Conservation (phyloP, 2,113 vertebrate genomes). For the Seriola aureovittata region DNA sequence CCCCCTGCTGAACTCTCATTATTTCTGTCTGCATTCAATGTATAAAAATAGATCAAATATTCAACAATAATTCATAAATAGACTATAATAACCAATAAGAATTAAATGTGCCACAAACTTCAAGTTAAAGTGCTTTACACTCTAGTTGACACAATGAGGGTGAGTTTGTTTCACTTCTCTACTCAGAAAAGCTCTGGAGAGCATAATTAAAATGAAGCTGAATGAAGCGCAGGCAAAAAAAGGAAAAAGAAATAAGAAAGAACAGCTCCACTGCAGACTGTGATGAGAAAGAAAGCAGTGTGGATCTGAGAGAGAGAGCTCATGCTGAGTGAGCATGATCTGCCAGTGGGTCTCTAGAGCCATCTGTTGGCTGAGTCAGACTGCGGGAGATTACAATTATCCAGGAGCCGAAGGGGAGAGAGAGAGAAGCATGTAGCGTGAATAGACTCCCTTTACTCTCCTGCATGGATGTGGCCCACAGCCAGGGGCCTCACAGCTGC, state of each 20-base stretch:
- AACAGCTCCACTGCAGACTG: slow-evolving; percentile 39
- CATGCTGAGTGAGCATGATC: slow-evolving; percentile 71
- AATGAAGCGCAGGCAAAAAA: slow-evolving; percentile 30
- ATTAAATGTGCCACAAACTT: slow-evolving; percentile 7
- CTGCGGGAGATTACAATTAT: slow-evolving; percentile 75
- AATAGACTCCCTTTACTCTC: slow-evolving; percentile 58
- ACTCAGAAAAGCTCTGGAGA: slow-evolving; percentile 34
- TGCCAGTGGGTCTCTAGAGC: slow-evolving; percentile 75
- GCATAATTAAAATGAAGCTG: slow-evolving; percentile 55
- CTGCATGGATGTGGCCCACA: slow-evolving; percentile 53
- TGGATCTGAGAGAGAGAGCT: slow-evolving; percentile 54
- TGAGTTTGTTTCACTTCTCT: background rate
- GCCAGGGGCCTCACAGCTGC: slow-evolving; percentile 61
- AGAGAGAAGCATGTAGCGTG: slow-evolving; percentile 48
- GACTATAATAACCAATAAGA: background rate
- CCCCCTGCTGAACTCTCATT: background rate
- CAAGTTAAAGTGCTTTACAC: slow-evolving; percentile 9
- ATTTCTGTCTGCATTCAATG: background rate
- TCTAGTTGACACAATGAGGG: slow-evolving; percentile 11
- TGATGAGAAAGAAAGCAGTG: slow-evolving; percentile 58
- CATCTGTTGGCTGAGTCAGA: slow-evolving; percentile 76
- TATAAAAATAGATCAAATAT: background rate
- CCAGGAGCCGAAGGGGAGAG: slow-evolving; percentile 40
- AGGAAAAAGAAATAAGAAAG: slow-evolving; percentile 34
- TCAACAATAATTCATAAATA: background rate